A percentile compares a stretch with the other conserved stretches of the same genome.
These are phyloP conservation scores for Iphiclides podalirius DNA, from an alignment of 2,888 invertebrate species.

Conservation along the genomic window DNA sequence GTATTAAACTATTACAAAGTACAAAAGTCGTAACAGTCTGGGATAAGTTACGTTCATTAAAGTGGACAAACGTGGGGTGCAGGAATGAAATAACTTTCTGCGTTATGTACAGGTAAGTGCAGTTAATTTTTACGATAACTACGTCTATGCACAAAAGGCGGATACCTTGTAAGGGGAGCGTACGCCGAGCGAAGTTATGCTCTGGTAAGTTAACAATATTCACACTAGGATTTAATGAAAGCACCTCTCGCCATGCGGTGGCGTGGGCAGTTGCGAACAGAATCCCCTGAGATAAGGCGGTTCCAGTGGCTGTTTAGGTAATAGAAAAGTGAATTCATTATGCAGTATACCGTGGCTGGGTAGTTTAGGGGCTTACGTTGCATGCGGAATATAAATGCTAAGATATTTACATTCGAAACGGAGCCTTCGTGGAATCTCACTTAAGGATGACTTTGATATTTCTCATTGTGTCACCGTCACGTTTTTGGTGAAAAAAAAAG, in stretches of 20 bases:
- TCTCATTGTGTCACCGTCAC: neutral
- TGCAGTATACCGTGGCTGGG: constrained; percentile 24
- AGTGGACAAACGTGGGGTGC: neutral
- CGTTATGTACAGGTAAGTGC: constrained; percentile 44
- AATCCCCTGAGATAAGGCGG: constrained; percentile 35
- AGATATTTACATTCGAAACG: neutral
- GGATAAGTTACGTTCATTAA: neutral
- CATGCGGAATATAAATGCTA: constrained; percentile 5
- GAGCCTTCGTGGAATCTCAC: neutral
- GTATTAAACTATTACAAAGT: too few species aligned
- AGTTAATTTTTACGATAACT: constrained; percentile 66
- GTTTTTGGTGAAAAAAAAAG: neutral
- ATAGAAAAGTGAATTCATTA: constrained; percentile 32
- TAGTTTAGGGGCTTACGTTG: constrained; percentile 2
- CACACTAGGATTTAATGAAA: constrained; percentile 46
- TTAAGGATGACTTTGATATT: neutral
- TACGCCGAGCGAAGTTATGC: constrained; percentile 40
- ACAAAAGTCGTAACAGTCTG: neutral
- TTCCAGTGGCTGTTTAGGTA: constrained; percentile 32
- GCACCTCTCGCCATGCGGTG: constrained; percentile 43
- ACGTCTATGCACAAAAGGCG: constrained; percentile 51
- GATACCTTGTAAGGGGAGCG: constrained; percentile 44
- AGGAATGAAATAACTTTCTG: constrained; percentile 24
- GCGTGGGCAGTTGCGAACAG: constrained; percentile 37
- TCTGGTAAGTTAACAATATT: constrained; percentile 45